These are phyloP conservation scores for Lordiphosa andalusiaca DNA, from an alignment of 2,888 invertebrate genomes.

Conservation along the genomic window DNA sequence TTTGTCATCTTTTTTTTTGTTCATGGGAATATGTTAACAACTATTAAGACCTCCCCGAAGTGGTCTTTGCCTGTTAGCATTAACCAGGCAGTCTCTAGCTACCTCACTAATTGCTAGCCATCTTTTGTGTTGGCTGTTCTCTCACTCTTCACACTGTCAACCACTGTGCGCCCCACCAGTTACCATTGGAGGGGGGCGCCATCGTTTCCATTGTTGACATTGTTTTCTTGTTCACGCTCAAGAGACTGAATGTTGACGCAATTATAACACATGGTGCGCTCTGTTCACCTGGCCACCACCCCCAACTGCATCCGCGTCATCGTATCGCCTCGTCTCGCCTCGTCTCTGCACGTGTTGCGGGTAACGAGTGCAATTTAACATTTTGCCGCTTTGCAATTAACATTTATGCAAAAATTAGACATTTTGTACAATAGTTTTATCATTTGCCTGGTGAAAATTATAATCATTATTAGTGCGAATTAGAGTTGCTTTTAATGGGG, in stretches of 20 bases:
- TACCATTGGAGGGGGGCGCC: conserved; percentile 34
- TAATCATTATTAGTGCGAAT: conserved; percentile 52
- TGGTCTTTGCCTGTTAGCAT: no score
- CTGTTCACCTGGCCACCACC: conserved; percentile 20
- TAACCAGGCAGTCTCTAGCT: conserved; percentile 5
- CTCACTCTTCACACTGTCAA: neutral
- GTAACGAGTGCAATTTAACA: conserved; percentile 55
- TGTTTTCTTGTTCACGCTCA: conserved; percentile 54
- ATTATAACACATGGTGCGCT: conserved; percentile 60
- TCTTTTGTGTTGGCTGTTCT: conserved; percentile 1
- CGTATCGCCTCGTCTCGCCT: neutral
- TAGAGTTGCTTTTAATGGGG: conserved; percentile 40
- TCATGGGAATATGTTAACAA: conserved; percentile 9
- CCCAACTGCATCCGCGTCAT: conserved; percentile 18
- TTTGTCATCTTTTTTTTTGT: conserved; percentile 2
- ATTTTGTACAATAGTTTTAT: conserved; percentile 33
- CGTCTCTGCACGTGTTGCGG: conserved; percentile 16
- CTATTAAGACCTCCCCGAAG: conserved; percentile 10
- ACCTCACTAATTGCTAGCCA: conserved; percentile 1
- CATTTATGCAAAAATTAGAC: conserved; percentile 62
- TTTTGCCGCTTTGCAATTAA: conserved; percentile 54
- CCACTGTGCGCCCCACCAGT: conserved; percentile 14
- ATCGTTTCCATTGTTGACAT: conserved; percentile 64
- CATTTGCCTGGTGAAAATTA: conserved; percentile 43
- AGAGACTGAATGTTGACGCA: conserved; percentile 55